Conservation (phyloP, 2,113 vertebrate genomes). For the Thunnus maccoyii region DNA sequence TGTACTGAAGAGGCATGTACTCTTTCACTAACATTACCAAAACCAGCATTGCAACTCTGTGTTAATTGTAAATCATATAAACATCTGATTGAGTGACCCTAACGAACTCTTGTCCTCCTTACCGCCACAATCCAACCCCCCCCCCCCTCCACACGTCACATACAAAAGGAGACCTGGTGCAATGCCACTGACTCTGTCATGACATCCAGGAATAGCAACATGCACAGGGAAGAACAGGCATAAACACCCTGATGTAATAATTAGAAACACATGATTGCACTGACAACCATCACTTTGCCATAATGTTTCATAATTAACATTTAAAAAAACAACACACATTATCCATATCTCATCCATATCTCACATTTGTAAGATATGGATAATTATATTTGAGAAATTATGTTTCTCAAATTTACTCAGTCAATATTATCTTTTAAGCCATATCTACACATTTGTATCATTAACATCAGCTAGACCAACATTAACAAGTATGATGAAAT, state of each 20-base stretch:
- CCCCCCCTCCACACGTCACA: background rate
- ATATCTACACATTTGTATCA: background rate
- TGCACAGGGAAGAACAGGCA: conserved; percentile 58
- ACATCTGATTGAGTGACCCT: conserved; percentile 45
- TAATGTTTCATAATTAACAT: conserved; percentile 25
- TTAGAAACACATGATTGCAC: conserved; percentile 69
- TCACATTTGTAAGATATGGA: background rate
- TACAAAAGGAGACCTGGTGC: conserved; percentile 66
- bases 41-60: conserved; percentile 37
- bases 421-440: conserved; percentile 1
- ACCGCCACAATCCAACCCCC: conserved; percentile 9
- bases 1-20: conserved; percentile 8
- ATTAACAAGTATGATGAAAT: conserved; percentile 8
- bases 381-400: background rate
- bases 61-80: conserved; percentile 54
- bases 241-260: conserved; percentile 76
- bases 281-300: conserved; percentile 55
- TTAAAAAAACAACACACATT: background rate
- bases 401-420: background rate
- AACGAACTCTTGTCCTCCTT: conserved; percentile 30
- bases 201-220: conserved; percentile 79
- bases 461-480: background rate
- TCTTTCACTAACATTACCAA: conserved; percentile 34
- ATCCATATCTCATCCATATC: background rate
- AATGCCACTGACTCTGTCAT: conserved; percentile 65